These are phyloP conservation scores for Muscicapa adusta DNA, from an alignment of 2,113 vertebrate species.

Conservation along the genomic window DNA sequence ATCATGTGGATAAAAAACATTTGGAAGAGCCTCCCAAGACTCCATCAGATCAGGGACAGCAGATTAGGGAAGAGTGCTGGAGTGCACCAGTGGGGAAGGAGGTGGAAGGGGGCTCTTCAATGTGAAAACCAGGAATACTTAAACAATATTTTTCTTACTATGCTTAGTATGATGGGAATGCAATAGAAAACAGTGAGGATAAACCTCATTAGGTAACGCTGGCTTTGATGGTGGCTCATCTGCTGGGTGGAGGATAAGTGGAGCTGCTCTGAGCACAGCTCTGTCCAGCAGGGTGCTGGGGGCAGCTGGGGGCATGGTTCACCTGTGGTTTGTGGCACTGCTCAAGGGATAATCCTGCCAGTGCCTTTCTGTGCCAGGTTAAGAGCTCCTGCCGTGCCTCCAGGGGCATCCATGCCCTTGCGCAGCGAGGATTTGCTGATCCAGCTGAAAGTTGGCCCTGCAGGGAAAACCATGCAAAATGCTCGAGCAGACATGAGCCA, in stretches of 20 bases:
- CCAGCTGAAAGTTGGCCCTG: not conserved
- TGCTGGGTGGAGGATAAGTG: not conserved
- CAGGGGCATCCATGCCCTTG: not conserved
- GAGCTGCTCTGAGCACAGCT: not conserved
- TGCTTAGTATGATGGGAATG: conserved; percentile 14
- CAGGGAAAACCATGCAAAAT: fast-evolving
- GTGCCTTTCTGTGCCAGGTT: not conserved
- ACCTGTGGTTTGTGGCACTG: not conserved
- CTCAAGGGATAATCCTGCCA: fast-evolving
- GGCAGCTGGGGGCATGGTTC: not conserved
- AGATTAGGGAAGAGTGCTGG: not conserved
- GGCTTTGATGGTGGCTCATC: not conserved
- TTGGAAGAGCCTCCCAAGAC: not conserved
- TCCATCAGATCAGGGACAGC: fast-evolving
- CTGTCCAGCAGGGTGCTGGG: not conserved
- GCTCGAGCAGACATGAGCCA: fast-evolving
- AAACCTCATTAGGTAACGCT: not conserved
- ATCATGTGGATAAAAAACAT: conserved; percentile 12
- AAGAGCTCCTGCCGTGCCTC: not conserved
- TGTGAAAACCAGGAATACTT: not conserved
- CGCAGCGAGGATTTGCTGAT: fast-evolving
- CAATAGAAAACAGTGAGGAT: not conserved
- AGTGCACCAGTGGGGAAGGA: not conserved
- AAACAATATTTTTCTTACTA: conserved; percentile 15
- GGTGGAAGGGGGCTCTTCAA: not conserved